Conservation (phyloP, 2,888 invertebrate genomes). For the Eupithecia abbreviata region DNA sequence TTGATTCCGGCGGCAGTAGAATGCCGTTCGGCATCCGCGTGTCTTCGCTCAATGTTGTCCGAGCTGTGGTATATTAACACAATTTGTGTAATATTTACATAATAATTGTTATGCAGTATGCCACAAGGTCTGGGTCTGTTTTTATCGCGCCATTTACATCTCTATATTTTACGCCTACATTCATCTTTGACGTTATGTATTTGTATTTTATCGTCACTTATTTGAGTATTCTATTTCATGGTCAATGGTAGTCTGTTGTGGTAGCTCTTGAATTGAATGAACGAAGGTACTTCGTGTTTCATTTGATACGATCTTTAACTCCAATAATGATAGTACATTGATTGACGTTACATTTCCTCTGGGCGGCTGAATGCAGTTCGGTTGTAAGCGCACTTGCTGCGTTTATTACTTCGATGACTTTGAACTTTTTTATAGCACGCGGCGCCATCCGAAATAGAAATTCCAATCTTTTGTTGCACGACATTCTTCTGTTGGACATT, state of each 20-base stretch:
- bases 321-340: conserved; percentile 47
- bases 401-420: conserved; percentile 66
- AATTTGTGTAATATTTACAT: conserved; percentile 44
- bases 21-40: conserved; percentile 21
- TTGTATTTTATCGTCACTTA: neutral
- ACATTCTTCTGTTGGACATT: conserved; percentile 54
- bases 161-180: conserved; percentile 29
- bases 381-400: conserved; percentile 51
- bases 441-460: conserved; percentile 49
- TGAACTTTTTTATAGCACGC: conserved; percentile 58
- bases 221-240: neutral
- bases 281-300: neutral
- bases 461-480: conserved; percentile 49
- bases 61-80: conserved; percentile 32
- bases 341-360: conserved; percentile 35
- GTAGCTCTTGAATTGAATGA: neutral
- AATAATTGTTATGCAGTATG: conserved; percentile 43
- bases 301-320: conserved; percentile 19
- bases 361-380: conserved; percentile 22
- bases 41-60: conserved; percentile 26
- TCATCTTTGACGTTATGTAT: conserved; percentile 14
- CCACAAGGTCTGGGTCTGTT: conserved; percentile 42
- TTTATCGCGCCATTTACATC: conserved; percentile 36
- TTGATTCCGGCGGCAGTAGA: conserved; percentile 13
- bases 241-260: neutral